Base-by-base conservation (phyloP, 2,113 vertebrate genomes). In the Sakesphorus luctuosus region DNA sequence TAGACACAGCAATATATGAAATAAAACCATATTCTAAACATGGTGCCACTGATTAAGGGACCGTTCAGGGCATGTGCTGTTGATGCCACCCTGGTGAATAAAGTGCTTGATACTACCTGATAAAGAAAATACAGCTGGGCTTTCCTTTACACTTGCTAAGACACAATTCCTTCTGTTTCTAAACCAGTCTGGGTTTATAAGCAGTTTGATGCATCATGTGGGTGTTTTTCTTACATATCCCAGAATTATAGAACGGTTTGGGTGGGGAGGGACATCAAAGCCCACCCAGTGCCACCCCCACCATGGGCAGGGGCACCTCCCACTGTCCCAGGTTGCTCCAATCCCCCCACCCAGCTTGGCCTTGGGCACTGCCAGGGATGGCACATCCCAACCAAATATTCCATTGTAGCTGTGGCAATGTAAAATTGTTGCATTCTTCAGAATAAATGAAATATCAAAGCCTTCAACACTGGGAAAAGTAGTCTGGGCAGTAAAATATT, bases 321-420 rank as follows among this genome's bases (percentile, higher is more conserved):
- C 53, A 20, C 46, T 25, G 0, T 4, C 29, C 53, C 53, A 68
- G 38, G 19, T 0, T 2, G 1, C n/a, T 68, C 53, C 52, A 19
- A 66, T 1, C 3, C 46, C 3, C 46, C 33, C 1, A 0, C 50
- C 59, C 62, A n/a, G 0, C 2, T 1, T 15, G 15, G 10, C n/a
- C 62, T 62, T 25, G 53, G 13, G 2, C 31, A 26, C 47, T 75
- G 0, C 53, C 71, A 89, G 53, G 77, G 53, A 24, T 9, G 25
- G 35, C 26, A 23, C 11, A 69, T 43, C 25, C 47, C 18, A 16
- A 35, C 6, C n/a, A 31, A 55, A 59, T 84, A 55, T 21, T 49
- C 73, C 35, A 16, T 16, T 26, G 4, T 13, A 49, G 65, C 23
- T 56, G 76, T 18, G 23, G 26, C 18, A 84, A 92, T 82, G 46